A percentile compares a stretch with the other conserved stretches of the same genome.
These are phyloP conservation scores for Dryoscopus gambensis DNA, from an alignment of 2,113 vertebrate genomes.

Conservation along the genomic window DNA sequence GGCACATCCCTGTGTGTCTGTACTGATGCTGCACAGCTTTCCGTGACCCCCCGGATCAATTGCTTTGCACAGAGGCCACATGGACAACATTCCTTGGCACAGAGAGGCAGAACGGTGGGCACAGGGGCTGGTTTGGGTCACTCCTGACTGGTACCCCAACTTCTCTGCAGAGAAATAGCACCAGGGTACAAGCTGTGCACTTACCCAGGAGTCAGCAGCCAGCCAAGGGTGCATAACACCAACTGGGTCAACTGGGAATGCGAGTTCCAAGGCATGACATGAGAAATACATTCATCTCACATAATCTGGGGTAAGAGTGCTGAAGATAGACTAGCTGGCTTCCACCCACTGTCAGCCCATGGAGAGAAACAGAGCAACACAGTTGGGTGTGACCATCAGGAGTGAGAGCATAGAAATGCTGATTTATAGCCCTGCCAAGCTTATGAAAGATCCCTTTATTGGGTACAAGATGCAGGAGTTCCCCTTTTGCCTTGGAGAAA, in stretches of 20 bases:
- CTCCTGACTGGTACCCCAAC: conserved; percentile 55
- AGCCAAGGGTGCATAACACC: conserved; percentile 68
- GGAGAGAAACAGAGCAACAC: conserved; percentile 70
- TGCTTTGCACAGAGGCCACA: neutral
- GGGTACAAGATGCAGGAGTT: neutral
- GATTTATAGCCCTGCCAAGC: conserved; percentile 51
- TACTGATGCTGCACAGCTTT: neutral
- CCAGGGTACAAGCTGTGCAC: conserved; percentile 68
- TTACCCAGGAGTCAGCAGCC: conserved; percentile 66
- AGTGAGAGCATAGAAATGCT: conserved; percentile 54
- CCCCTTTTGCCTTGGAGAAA: conserved; percentile 19
- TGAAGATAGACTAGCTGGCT: conserved; percentile 69
- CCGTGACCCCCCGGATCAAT: rapidly evolving
- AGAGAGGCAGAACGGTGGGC: neutral
- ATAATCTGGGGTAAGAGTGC: conserved; percentile 68
- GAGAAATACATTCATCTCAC: conserved; percentile 70
- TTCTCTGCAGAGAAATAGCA: conserved; percentile 55
- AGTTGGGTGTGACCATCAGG: conserved; percentile 66
- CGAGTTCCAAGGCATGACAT: conserved; percentile 67
- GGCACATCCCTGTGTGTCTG: neutral
- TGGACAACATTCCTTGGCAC: neutral
- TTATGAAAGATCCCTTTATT: neutral
- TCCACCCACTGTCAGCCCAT: conserved; percentile 70
- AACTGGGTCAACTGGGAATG: conserved; percentile 69
- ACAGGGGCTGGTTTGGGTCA: neutral